phyloP scores from a whole-genome alignment of 2,113 vertebrate species.

The Amia ocellicauda region DNA sequence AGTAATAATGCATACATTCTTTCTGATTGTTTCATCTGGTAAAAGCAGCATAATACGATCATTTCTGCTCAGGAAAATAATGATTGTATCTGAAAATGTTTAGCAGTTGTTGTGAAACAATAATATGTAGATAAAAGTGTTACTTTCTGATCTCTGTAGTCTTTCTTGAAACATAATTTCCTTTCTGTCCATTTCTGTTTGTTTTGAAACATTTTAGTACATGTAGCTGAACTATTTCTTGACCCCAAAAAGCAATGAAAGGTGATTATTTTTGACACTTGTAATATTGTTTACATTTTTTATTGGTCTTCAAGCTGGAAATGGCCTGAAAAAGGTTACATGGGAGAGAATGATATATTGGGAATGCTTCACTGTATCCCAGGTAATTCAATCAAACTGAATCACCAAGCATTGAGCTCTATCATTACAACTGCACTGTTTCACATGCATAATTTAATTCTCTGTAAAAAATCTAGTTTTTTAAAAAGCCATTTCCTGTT shows the following conservation, averaged over 20 bases:
- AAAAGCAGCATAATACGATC: too few relatives aligned
- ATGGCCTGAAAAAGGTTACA: neutral
- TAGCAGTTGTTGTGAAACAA: too few relatives aligned
- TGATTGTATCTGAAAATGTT: too few relatives aligned
- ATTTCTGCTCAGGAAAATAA: too few relatives aligned
- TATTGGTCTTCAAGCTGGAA: neutral
- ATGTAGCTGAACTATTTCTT: neutral
- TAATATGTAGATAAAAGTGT: too few relatives aligned
- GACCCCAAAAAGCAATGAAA: neutral
- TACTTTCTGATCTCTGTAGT: too few relatives aligned
- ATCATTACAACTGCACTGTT: neutral
- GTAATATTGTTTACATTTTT: neutral
- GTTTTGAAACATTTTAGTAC: neutral
- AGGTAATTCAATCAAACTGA: neutral
- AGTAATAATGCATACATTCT: too few relatives aligned
- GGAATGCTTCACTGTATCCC: neutral
- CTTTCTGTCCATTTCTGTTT: neutral
- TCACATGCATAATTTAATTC: slow-evolving; percentile 1
- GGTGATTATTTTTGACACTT: neutral
- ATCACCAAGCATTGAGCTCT: neutral
- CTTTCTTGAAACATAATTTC: too few relatives aligned
- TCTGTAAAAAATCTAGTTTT: neutral
- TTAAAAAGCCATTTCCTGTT: neutral
- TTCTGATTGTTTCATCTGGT: too few relatives aligned
- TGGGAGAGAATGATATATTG: neutral